Evolutionary conservation across 2,888 invertebrate genomes (phyloP).

Genomic region (Toxonevra muliebris): DNA sequence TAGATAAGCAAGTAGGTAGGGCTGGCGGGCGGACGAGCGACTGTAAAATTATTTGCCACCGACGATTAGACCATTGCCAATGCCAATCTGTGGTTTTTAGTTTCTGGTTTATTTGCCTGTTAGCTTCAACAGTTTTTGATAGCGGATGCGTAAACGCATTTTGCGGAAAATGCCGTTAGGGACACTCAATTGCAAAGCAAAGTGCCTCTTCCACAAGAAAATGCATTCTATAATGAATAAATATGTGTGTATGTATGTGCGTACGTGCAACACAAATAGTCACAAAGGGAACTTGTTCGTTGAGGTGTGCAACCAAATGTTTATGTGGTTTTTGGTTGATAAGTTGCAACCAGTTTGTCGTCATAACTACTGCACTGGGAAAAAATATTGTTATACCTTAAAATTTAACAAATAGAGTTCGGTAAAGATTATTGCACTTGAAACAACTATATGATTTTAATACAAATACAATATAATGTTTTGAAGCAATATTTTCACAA

Average conservation of each 20-base stretch:
- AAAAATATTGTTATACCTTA: no score
- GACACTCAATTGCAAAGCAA: constrained; percentile 44
- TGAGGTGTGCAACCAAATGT: no score
- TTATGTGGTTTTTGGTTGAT: no score
- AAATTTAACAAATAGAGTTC: no score
- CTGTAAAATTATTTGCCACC: neutral
- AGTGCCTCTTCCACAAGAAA: no score
- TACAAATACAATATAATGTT: no score
- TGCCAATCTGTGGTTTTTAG: constrained; percentile 11
- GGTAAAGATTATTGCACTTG: no score
- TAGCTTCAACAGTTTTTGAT: constrained; percentile 53
- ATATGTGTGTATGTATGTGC: neutral
- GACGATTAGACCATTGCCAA: neutral
- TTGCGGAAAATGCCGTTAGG: constrained; percentile 61
- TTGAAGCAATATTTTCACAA: no score
- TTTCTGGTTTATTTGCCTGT: neutral
- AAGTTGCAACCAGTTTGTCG: no score
- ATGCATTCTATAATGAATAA: constrained; percentile 30
- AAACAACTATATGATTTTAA: no score
- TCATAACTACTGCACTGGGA: no score
- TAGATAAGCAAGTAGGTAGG: neutral
- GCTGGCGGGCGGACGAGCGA: neutral
- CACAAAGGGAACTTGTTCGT: no score
- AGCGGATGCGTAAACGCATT: constrained; percentile 64
- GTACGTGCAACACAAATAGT: neutral